Evolutionary conservation across 1,140 invertebrate genomes (phyloP), one percentile per base, ranked within the genome.

Genomic region (Eubasilissa regina): DNA sequence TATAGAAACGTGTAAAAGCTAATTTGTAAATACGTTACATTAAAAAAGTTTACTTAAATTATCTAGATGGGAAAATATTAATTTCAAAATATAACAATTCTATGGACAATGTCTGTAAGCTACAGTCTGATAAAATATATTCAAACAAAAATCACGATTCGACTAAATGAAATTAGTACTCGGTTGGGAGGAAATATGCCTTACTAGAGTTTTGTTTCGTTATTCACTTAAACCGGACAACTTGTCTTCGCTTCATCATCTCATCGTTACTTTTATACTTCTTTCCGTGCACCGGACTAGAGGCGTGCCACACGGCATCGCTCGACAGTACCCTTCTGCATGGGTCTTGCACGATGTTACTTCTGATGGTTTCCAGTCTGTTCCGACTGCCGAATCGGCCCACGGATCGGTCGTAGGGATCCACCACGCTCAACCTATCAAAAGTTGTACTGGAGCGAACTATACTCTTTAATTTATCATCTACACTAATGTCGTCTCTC

Each of bases 161-260:
- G 60, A 62, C 55, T 58, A 66, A 66, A 12, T 48, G 45, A 72
- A 55, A 51, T 35, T 17, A 43, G 21, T 72, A 51, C 13, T 17
- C 35, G 10, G 17, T 51, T 68, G 35, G 62, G 21, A 58, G 55
- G 55, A 58, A 58, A 58, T 58, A 58, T 58, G 25, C 25, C 6
- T 35, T 35, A 35, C 25, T 35, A 62, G 9, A 78, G 58, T 58
- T 25, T 47, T 55, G 21, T 56, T 78, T 35, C 11, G 55, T 13
- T 35, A n/a, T 10, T 60, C 60, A 83, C 68, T 83, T 43, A 73
- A 83, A 83, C 9, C 81, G 58, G 15, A 83, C 80, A n/a, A 81
- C 80, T 35, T 81, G 82, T 58, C 82, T 73, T 55, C 70, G 79
- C 66, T 81, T 81, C n/a, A 81, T 81, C 79, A 83, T 83, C 51